A percentile compares a stretch with the other conserved stretches of the same genome.
These are phyloP conservation scores for Beris morrisii DNA, from an alignment of 2,888 invertebrate species.

Conservation along the genomic window DNA sequence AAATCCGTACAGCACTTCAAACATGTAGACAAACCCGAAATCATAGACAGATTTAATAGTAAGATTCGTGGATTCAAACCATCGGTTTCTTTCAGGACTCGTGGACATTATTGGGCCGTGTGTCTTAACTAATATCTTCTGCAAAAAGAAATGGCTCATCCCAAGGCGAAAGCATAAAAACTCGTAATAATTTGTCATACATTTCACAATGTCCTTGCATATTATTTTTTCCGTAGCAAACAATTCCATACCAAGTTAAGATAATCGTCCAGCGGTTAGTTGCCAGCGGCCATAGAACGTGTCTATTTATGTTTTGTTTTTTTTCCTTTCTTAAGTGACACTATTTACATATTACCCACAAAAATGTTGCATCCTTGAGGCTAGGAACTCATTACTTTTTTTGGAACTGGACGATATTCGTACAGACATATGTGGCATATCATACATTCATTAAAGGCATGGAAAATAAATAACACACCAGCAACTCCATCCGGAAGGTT, in stretches of 20 bases:
- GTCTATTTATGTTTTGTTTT: conserved; percentile 12
- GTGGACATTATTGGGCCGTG: too few species aligned
- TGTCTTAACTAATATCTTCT: too few species aligned
- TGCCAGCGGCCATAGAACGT: conserved; percentile 19
- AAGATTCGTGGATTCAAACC: too few species aligned
- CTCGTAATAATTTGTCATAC: neutral
- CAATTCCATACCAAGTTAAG: conserved; percentile 11
- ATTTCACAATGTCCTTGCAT: conserved; percentile 2
- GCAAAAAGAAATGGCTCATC: too few species aligned
- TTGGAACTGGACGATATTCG: neutral
- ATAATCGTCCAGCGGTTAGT: conserved; percentile 13
- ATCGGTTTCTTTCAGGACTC: too few species aligned
- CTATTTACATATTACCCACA: conserved; percentile 36
- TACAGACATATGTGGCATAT: too few species aligned
- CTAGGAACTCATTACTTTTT: conserved; percentile 35
- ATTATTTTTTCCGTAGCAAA: neutral
- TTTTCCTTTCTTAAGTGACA: conserved; percentile 31
- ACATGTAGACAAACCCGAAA: too few species aligned
- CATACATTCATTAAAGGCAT: too few species aligned
- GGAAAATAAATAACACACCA: too few species aligned
- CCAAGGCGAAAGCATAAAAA: neutral
- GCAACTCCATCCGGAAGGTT: too few species aligned
- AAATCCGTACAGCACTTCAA: too few species aligned
- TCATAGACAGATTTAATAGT: too few species aligned
- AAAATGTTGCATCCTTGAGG: conserved; percentile 34